These are phyloP conservation scores for Gambusia holbrooki DNA, from an alignment of 2,113 vertebrate species.

Conservation along the genomic window DNA sequence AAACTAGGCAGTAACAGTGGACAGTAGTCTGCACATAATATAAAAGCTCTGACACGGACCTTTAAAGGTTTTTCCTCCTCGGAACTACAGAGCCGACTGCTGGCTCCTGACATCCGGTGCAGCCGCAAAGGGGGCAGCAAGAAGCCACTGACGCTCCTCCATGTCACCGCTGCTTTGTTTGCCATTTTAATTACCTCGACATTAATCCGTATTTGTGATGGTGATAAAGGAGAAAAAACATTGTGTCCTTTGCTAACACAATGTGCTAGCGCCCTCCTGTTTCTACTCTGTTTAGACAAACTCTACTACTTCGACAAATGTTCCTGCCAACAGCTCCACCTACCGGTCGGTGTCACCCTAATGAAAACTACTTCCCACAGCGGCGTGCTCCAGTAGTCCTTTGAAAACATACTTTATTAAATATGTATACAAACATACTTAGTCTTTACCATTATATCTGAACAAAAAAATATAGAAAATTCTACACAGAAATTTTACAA, in stretches of 20 bases:
- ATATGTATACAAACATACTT: too few species aligned
- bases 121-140: neutral
- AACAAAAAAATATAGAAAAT: too few species aligned
- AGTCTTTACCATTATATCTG: too few species aligned
- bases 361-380: too few species aligned
- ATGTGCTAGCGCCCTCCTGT: constrained; percentile 15
- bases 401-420: too few species aligned
- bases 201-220: neutral
- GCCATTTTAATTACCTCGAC: constrained; percentile 17
- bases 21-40: neutral
- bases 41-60: constrained; percentile 28
- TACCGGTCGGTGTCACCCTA: neutral
- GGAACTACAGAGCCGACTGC: constrained; percentile 32
- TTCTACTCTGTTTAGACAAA: neutral
- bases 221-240: neutral
- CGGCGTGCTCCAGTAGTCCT: too few species aligned
- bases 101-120: neutral
- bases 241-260: neutral
- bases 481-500: too few species aligned
- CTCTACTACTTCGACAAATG: neutral
- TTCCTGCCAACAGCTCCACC: neutral
- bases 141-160: constrained; percentile 9
- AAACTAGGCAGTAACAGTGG: neutral
- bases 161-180: neutral
- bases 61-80: constrained; percentile 7